Evolutionary conservation across 2,113 vertebrate genomes (phyloP).

Genomic region (Aegithalos caudatus): DNA sequence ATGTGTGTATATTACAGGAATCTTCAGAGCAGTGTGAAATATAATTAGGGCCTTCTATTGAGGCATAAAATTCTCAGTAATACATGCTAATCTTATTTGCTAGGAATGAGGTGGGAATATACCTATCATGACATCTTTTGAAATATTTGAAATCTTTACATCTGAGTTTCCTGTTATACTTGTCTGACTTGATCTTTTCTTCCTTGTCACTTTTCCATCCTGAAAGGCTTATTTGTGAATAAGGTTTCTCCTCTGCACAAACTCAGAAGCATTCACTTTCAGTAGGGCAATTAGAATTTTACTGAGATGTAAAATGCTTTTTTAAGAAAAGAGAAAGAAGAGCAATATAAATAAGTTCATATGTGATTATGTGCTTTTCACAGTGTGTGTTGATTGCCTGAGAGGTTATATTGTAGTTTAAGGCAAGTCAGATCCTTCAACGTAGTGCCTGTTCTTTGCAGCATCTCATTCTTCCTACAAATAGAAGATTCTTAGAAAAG

Average conservation of each 20-base stretch:
- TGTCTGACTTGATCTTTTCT: conserved; percentile 23
- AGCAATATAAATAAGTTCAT: not conserved
- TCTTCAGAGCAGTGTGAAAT: conserved; percentile 59
- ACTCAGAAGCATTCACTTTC: not conserved
- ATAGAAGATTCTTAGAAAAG: not conserved
- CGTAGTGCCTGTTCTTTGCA: not conserved
- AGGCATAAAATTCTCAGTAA: conserved; percentile 58
- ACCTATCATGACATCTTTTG: conserved; percentile 38
- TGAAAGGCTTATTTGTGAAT: not conserved
- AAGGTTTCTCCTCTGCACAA: not conserved
- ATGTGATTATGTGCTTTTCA: not conserved
- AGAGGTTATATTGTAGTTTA: not conserved
- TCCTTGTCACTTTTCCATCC: not conserved
- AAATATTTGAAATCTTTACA: conserved; percentile 40
- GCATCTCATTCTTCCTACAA: not conserved
- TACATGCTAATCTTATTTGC: conserved; percentile 46
- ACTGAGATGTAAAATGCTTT: not conserved
- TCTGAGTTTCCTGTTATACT: conserved; percentile 32
- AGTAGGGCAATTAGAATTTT: not conserved
- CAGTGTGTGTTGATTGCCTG: not conserved
- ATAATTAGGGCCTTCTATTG: conserved; percentile 56
- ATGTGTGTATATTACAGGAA: conserved; percentile 57
- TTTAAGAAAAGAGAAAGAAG: not conserved
- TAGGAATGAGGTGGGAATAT: conserved; percentile 57
- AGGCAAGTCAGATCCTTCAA: not conserved